Conservation (phyloP, 2,113 vertebrate species). For the Nesoenas mayeri region DNA sequence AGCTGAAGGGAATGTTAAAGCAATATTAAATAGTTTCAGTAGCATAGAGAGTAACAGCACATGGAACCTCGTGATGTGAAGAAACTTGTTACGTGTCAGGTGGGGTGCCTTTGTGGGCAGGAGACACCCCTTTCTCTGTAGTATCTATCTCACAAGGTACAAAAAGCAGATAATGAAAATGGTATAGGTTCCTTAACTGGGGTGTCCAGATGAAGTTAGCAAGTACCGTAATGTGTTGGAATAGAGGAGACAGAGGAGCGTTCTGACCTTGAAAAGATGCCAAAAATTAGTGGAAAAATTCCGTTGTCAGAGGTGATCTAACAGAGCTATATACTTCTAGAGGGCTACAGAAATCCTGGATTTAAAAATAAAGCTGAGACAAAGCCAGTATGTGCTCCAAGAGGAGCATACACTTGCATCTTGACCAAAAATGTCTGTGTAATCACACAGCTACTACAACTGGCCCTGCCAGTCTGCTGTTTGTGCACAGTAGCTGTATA, state of each 20-base stretch:
- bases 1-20: background rate
- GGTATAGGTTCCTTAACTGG: background rate
- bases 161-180: background rate
- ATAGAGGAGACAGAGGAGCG: background rate
- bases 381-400: background rate
- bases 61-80: background rate
- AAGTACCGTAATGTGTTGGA: background rate
- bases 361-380: background rate
- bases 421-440: background rate
- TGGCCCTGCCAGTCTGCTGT: background rate
- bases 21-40: background rate
- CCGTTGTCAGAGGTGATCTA: background rate
- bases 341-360: background rate
- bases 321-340: background rate
- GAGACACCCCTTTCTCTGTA: background rate
- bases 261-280: background rate
- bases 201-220: background rate
- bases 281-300: background rate
- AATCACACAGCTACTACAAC: background rate
- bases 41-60: background rate
- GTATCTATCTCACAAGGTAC: background rate
- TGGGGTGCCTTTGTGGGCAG: background rate
- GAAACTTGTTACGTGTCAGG: background rate
- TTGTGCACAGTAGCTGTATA: background rate
- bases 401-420: background rate